These are phyloP conservation scores for Furcifer pardalis DNA, from an alignment of 2,797 vertebrate genomes.

Conservation along the genomic window DNA sequence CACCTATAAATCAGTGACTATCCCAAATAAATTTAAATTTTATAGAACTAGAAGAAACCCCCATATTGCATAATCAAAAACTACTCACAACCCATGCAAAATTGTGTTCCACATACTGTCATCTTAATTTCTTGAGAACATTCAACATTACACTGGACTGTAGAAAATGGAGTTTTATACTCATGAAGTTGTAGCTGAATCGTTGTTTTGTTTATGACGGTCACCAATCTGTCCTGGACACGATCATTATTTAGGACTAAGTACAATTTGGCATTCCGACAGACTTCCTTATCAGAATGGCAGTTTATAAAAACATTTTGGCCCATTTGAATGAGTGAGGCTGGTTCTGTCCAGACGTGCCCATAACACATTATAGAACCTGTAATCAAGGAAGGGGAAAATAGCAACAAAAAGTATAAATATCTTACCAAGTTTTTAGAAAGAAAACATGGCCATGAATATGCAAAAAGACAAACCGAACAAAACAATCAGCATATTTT, in stretches of 20 bases:
- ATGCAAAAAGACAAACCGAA: no score
- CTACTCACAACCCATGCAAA: slow-evolving; percentile 75
- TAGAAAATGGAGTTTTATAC: slow-evolving; percentile 50
- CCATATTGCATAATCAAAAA: not conserved
- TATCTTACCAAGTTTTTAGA: not conserved
- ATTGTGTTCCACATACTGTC: slow-evolving; percentile 72
- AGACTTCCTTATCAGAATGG: slow-evolving; percentile 47
- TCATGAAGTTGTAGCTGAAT: slow-evolving; percentile 67
- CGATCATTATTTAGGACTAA: slow-evolving; percentile 66
- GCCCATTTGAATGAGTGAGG: slow-evolving; percentile 68
- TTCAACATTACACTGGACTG: slow-evolving; percentile 68
- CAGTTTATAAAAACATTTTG: slow-evolving; percentile 74
- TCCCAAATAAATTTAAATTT: not conserved
- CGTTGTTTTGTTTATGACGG: slow-evolving; percentile 67
- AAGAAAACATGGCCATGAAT: not conserved
- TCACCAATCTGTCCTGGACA: rapidly evolving
- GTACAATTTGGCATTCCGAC: slow-evolving; percentile 41
- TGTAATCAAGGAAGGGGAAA: slow-evolving; percentile 37
- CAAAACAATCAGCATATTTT: no score
- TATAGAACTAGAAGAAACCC: not conserved
- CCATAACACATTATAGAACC: slow-evolving; percentile 69
- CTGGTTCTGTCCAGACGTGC: slow-evolving; percentile 71
- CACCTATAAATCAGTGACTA: not conserved
- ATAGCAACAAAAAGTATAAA: not conserved
- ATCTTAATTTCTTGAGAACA: rapidly evolving